Conservation (phyloP, 1,140 invertebrate species). For the Macrocentrus cingulum region DNA sequence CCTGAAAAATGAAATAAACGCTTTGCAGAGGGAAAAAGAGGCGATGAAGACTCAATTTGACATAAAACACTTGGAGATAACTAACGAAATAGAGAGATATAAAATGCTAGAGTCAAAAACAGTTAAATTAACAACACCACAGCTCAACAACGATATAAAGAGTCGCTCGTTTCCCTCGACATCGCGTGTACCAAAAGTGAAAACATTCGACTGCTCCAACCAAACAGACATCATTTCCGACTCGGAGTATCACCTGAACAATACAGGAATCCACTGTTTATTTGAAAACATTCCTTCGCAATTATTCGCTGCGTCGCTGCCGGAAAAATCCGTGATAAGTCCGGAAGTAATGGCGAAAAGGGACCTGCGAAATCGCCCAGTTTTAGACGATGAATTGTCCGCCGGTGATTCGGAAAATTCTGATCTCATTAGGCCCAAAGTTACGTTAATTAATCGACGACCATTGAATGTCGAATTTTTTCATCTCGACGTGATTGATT, state of each 20-base stretch:
- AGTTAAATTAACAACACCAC: constrained; percentile 6
- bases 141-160: not conserved
- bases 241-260: not conserved
- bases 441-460: constrained; percentile 43
- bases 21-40: constrained; percentile 43
- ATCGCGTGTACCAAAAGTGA: not conserved
- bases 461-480: constrained; percentile 47
- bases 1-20: constrained; percentile 35
- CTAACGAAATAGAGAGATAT: not conserved
- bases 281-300: constrained; percentile 42
- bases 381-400: constrained; percentile 50
- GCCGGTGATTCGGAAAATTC: constrained; percentile 55
- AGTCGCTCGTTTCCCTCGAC: not conserved
- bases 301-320: constrained; percentile 40
- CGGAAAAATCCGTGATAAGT: constrained; percentile 50
- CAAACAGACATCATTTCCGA: not conserved
- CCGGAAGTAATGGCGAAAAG: constrained; percentile 48
- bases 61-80: constrained; percentile 35
- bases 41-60: constrained; percentile 42
- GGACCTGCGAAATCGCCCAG: constrained; percentile 50
- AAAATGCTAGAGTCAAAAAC: not conserved
- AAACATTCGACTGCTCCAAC: not conserved
- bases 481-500: constrained; percentile 46
- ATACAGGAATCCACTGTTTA: not conserved
- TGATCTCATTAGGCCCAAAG: constrained; percentile 49